A percentile compares a stretch with the other conserved stretches of the same genome.
Evolutionary conservation across 2,797 vertebrate genomes (phyloP).

Genomic region (Eulemur mongoz): DNA sequence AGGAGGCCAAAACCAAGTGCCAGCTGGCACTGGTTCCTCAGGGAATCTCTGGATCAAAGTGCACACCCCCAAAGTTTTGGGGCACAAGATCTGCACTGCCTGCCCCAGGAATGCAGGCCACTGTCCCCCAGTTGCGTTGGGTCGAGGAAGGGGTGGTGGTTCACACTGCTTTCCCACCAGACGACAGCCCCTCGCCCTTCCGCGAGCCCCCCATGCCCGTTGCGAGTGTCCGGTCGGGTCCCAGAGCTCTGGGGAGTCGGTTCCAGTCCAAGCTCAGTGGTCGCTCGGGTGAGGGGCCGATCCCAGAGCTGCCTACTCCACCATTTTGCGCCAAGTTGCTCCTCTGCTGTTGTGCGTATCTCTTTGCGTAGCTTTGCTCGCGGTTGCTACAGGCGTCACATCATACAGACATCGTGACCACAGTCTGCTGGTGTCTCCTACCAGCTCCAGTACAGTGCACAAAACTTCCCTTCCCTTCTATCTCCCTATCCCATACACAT

Average conservation of each 20-base stretch:
- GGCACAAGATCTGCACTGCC: background rate
- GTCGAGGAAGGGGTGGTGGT: background rate
- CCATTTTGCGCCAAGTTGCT: background rate
- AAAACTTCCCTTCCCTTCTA: background rate
- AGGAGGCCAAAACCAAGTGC: background rate
- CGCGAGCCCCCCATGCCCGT: background rate
- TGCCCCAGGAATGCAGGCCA: background rate
- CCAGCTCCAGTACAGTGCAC: background rate
- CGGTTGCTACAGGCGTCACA: background rate
- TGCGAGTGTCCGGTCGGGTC: background rate
- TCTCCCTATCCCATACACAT: background rate
- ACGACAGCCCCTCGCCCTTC: background rate
- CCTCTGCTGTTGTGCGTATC: background rate
- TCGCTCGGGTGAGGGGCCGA: background rate
- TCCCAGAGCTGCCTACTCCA: background rate
- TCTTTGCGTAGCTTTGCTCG: no score
- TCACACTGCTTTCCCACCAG: background rate
- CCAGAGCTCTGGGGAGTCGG: accelerated
- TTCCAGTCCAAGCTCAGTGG: background rate
- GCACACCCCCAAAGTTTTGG: background rate
- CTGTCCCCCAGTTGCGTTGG: accelerated
- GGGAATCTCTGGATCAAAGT: background rate
- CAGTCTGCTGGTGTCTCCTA: background rate
- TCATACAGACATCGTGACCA: background rate
- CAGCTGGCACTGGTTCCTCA: background rate